Conservation (phyloP, 2,113 vertebrate genomes). For the Lophochroa leadbeateri region DNA sequence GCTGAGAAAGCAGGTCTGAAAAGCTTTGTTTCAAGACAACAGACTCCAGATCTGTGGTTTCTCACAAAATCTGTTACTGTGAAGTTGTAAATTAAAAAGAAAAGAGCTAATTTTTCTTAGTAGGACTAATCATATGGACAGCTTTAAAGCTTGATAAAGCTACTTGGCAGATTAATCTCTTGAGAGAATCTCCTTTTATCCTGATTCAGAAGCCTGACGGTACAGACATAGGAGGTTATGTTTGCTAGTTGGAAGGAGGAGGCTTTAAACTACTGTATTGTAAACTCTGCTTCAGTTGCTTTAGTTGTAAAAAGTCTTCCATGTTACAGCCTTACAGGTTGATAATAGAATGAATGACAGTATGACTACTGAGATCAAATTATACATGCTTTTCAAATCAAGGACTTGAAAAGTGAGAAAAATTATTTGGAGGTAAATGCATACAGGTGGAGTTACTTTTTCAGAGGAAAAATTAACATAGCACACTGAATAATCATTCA, state of each 20-base stretch:
- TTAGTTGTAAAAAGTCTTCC: neutral
- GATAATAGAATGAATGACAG: neutral
- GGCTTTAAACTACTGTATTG: neutral
- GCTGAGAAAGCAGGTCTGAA: neutral
- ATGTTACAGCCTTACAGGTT: neutral
- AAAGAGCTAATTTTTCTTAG: neutral
- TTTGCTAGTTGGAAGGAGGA: neutral
- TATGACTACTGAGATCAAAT: neutral
- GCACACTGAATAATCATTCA: neutral
- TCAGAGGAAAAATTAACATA: neutral
- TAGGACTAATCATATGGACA: neutral
- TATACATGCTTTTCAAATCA: neutral
- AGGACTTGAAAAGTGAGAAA: neutral
- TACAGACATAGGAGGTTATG: neutral
- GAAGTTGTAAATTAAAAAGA: neutral
- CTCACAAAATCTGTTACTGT: neutral
- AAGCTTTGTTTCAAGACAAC: neutral
- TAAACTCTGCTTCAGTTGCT: neutral
- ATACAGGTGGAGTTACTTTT: neutral
- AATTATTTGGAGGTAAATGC: neutral
- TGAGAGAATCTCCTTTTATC: neutral
- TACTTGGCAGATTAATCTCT: neutral
- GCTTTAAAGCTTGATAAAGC: neutral
- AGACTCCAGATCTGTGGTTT: neutral
- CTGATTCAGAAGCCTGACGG: neutral